phyloP scores from a whole-genome alignment of 2,888 invertebrate genomes.

The Eilema caniola region DNA sequence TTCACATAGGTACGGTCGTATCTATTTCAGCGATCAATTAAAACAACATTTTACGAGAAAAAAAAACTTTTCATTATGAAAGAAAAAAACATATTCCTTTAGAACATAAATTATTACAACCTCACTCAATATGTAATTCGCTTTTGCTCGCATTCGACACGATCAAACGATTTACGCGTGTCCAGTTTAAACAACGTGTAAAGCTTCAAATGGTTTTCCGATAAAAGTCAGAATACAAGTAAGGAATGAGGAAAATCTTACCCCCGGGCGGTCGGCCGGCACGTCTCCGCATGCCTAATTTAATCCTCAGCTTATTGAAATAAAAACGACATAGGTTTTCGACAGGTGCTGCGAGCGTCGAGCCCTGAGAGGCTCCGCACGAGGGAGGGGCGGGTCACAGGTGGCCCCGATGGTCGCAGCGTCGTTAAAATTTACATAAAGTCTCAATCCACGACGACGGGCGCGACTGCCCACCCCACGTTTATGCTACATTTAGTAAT shows the following conservation, averaged over 20 bases:
- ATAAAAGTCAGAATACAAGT: conserved; percentile 54
- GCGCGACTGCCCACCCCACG: conserved; percentile 83
- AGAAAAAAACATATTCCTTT: background rate
- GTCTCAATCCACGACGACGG: conserved; percentile 85
- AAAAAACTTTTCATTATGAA: too few species aligned
- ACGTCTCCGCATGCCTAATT: conserved; percentile 83
- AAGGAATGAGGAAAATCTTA: conserved; percentile 66
- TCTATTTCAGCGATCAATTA: background rate
- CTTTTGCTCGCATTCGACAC: conserved; percentile 22
- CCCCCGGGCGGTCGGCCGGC: conserved; percentile 56
- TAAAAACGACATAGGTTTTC: conserved; percentile 87
- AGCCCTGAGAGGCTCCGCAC: conserved; percentile 39
- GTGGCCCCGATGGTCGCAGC: conserved; percentile 86
- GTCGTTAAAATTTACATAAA: conserved; percentile 88
- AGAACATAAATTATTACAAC: background rate
- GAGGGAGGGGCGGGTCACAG: conserved; percentile 77
- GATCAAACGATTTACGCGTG: conserved; percentile 46
- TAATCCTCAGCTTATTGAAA: conserved; percentile 86
- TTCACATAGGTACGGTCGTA: background rate
- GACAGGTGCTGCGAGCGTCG: conserved; percentile 80
- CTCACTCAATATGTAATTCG: background rate
- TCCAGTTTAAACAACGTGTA: conserved; percentile 47
- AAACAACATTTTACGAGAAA: too few species aligned
- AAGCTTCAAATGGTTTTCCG: conserved; percentile 54
- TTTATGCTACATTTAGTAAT: conserved; percentile 88